A percentile compares a stretch with the other conserved stretches of the same genome.
Evolutionary conservation across 2,888 invertebrate genomes (phyloP).

Genomic region (Pseudoips prasinana): DNA sequence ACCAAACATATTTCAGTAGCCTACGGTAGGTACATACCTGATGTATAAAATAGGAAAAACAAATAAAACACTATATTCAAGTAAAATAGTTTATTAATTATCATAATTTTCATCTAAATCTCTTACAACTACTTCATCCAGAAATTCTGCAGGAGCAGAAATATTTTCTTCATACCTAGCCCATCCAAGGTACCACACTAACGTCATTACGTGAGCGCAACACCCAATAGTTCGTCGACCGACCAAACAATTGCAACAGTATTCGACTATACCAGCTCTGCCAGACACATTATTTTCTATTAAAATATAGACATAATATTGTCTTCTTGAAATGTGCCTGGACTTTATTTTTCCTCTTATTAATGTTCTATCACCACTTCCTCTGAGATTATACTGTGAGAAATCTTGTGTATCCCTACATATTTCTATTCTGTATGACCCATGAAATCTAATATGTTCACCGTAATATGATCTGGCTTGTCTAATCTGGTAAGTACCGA

Average conservation of each 20-base stretch:
- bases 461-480: constrained; percentile 10
- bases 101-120: constrained; percentile 1
- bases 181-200: constrained; percentile 22
- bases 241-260: constrained; percentile 23
- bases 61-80: no score
- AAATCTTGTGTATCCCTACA: neutral
- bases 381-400: neutral
- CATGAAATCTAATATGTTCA: constrained; percentile 8
- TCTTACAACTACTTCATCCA: constrained; percentile 7
- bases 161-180: constrained; percentile 11
- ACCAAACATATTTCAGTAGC: no score
- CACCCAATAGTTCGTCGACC: constrained; percentile 20
- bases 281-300: constrained; percentile 5
- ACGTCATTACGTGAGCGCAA: constrained; percentile 20
- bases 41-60: no score
- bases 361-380: neutral
- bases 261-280: constrained; percentile 5
- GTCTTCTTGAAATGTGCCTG: neutral
- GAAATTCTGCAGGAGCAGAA: constrained; percentile 6
- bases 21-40: no score
- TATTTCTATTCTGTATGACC: constrained; percentile 1
- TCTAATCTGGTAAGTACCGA: constrained; percentile 14
- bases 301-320: constrained; percentile 6
- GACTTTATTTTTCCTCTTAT: constrained; percentile 3
- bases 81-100: no score